Conservation (phyloP, 2,888 invertebrate species). For the Sesia bembeciformis region DNA sequence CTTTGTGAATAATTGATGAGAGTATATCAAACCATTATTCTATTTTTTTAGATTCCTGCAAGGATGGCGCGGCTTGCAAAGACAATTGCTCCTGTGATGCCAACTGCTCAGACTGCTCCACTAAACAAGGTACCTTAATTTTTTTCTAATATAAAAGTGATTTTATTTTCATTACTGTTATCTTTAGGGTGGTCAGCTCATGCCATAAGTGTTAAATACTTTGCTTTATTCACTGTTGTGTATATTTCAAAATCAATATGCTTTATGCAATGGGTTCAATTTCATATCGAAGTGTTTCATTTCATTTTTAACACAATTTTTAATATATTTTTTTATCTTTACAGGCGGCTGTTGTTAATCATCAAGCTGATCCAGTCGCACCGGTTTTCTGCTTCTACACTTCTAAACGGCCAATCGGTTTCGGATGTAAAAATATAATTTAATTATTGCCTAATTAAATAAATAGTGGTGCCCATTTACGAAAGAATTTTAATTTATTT, state of each 20-base stretch:
- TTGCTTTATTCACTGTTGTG: too few species aligned
- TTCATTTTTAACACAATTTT: neutral
- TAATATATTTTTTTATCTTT: neutral
- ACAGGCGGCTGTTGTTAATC: neutral
- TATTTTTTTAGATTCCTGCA: conserved; percentile 39
- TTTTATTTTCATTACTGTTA: too few species aligned
- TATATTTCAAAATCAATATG: too few species aligned
- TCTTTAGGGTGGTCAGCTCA: too few species aligned
- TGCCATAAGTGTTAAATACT: too few species aligned
- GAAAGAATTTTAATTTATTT: conserved; percentile 3
- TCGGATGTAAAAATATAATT: conserved; percentile 1
- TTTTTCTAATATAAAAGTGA: too few species aligned
- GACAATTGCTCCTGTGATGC: conserved; percentile 41
- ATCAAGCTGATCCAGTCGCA: neutral
- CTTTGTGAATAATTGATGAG: too few species aligned
- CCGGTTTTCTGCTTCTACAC: neutral
- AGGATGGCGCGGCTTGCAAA: conserved; percentile 41
- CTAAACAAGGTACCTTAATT: conserved; percentile 26
- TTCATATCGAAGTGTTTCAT: too few species aligned
- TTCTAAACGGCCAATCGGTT: neutral
- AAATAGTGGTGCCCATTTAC: conserved; percentile 13
- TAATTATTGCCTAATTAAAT: conserved; percentile 11
- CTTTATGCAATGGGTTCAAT: too few species aligned
- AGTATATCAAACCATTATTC: too few species aligned
- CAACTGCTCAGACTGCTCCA: conserved; percentile 37